A percentile compares a stretch with the other conserved stretches of the same genome.
phyloP scores from a whole-genome alignment of 2,888 invertebrate genomes.

The Apodemia duryi region DNA sequence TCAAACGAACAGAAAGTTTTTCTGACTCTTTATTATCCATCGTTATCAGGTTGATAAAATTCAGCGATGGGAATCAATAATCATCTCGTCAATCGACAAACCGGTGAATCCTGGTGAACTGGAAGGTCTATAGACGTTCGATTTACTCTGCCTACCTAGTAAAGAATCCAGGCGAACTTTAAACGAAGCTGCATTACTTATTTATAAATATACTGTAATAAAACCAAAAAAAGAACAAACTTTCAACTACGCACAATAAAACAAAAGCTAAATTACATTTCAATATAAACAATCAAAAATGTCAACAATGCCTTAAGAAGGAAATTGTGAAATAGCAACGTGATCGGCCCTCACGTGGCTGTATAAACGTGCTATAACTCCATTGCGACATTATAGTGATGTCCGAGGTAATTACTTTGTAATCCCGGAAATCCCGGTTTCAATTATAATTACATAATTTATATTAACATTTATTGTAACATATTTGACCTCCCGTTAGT shows the following conservation, averaged over 20 bases:
- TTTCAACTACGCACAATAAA: neutral
- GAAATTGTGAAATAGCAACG: slow-evolving; percentile 21
- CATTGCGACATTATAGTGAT: slow-evolving; percentile 2
- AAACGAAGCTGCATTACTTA: too few species aligned
- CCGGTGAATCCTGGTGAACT: too few species aligned
- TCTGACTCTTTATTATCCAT: too few species aligned
- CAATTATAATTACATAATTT: neutral
- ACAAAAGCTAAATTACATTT: slow-evolving; percentile 11
- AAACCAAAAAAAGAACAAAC: neutral
- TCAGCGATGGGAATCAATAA: too few species aligned
- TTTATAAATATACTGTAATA: neutral
- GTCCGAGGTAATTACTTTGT: neutral
- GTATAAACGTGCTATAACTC: slow-evolving; percentile 22
- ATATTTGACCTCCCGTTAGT: too few species aligned
- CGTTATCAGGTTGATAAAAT: too few species aligned
- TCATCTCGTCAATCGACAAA: too few species aligned
- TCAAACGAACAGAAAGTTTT: too few species aligned
- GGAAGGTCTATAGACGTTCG: too few species aligned
- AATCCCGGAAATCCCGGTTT: slow-evolving; percentile 17
- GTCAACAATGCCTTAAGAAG: neutral
- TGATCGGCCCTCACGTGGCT: slow-evolving; percentile 24
- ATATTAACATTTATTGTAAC: too few species aligned
- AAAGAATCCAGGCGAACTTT: too few species aligned
- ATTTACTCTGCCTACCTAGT: too few species aligned
- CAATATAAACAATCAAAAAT: slow-evolving; percentile 1